Base-by-base conservation (phyloP, 2,888 invertebrate genomes). In the Noctua fimbriata region DNA sequence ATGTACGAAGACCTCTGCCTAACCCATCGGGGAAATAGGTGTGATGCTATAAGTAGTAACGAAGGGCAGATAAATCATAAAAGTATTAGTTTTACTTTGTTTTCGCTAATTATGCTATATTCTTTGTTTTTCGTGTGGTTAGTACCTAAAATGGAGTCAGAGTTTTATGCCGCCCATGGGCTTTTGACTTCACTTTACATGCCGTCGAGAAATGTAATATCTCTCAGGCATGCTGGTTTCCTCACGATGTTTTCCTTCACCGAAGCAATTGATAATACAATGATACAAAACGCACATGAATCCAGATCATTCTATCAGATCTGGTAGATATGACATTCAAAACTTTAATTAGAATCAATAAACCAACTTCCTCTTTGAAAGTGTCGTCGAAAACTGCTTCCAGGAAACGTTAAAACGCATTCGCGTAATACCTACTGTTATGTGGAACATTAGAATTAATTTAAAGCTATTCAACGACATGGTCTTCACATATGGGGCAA, bases 371-470 rank as follows among this genome's bases (percentile, higher is more conserved):
- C 32, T 36, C 18, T 14, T 18, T 69, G 28, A 58, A 69, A 47
- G 36, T 80, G 7, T 41, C 28, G 36, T 24, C 28, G 28, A 49
- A 41, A 58, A 58, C 36, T 14, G 69, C 12, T 69, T 55, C 79
- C 28, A 69, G 69, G 24, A 78, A 78, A 79, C 55, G 28, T 47
- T 79, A 41, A 58, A 58, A 60, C 16, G 2, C 28, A 60, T 60
- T 60, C 16, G 1, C 18, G 18, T 78, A 24, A 47, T 14, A 14
- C n/a, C n/a, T n/a, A n/a, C 36, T 58, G 47, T 79, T 24, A 55
- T 32, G n/a, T 9, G n/a, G 2, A 63, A 18, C 52, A 55, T 78
- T 79, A 69, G 36, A 79, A 78, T 55, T 58, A 79, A 79, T 78
- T 55, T 55, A 21, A n/a, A 67, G 44, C 21, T 36, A 79, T 78